Evolutionary conservation across 1,140 invertebrate genomes (phyloP).

Genomic region (Drosophila melanica): DNA sequence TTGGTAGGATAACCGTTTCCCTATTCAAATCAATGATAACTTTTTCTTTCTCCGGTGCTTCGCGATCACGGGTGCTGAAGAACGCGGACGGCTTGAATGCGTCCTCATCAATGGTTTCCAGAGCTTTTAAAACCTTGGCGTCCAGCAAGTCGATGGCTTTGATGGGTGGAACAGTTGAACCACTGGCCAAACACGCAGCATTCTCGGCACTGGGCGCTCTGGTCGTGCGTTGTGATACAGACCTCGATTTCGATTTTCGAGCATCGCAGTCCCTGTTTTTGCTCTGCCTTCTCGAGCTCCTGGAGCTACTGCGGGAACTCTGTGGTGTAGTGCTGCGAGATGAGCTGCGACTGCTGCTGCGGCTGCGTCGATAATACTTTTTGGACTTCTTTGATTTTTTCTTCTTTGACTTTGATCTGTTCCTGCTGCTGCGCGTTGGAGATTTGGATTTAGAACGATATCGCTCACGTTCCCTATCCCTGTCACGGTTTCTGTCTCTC

Average conservation of each 20-base stretch:
- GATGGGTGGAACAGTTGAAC: conserved; percentile 13
- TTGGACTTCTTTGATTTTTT: conserved; percentile 79
- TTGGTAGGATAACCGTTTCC: conserved; percentile 67
- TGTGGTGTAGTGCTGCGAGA: conserved; percentile 56
- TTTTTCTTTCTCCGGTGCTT: conserved; percentile 59
- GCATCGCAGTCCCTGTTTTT: conserved; percentile 58
- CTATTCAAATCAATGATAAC: conserved; percentile 76
- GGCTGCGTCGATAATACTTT: conserved; percentile 68
- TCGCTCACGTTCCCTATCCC: conserved; percentile 36
- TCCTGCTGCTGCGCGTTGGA: conserved; percentile 46
- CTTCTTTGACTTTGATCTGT: conserved; percentile 69
- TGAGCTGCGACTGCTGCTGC: conserved; percentile 69
- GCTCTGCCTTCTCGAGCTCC: conserved; percentile 57
- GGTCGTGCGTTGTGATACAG: conserved; percentile 55
- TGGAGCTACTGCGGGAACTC: conserved; percentile 66
- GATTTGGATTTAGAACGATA: conserved; percentile 69
- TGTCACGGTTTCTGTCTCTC: conserved; percentile 29
- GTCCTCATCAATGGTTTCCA: conserved; percentile 79
- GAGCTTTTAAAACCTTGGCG: conserved; percentile 63
- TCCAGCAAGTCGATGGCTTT: conserved; percentile 73
- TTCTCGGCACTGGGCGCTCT: conserved; percentile 66
- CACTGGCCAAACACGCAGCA: conserved; percentile 36
- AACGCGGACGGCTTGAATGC: conserved; percentile 66
- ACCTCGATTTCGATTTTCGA: conserved; percentile 62
- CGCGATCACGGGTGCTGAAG: conserved; percentile 64